Evolutionary conservation across 2,888 invertebrate species (phyloP).

Genomic region (Sinelater perroti): DNA sequence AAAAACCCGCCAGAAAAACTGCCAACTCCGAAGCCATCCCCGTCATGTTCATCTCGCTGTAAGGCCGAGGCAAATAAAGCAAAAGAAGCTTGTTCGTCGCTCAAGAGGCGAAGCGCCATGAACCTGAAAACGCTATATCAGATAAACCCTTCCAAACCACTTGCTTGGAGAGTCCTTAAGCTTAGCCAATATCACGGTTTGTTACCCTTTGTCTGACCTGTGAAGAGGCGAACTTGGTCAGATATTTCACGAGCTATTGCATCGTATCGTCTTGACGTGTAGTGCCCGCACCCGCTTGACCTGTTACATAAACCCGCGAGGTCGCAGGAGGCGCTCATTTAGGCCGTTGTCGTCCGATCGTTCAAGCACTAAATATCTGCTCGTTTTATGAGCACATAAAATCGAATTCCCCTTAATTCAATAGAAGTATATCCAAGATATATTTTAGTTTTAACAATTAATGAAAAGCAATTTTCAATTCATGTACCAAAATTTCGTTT

Average conservation of each 20-base stretch:
- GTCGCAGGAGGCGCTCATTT: slow-evolving; percentile 45
- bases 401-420: too few relatives aligned
- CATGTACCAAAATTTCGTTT: too few relatives aligned
- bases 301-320: slow-evolving; percentile 43
- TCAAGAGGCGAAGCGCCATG: slow-evolving; percentile 8
- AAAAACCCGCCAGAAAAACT: too few relatives aligned
- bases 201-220: slow-evolving; percentile 33
- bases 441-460: too few relatives aligned
- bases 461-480: too few relatives aligned
- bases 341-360: slow-evolving; percentile 39
- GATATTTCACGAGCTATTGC: slow-evolving; percentile 33
- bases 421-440: too few relatives aligned
- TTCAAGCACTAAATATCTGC: too few relatives aligned
- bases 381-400: too few relatives aligned
- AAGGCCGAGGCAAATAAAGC: slow-evolving; percentile 8
- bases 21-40: too few relatives aligned
- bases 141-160: slow-evolving; percentile 34
- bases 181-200: slow-evolving; percentile 33
- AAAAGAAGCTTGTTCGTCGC: slow-evolving; percentile 9
- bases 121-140: slow-evolving; percentile 23
- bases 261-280: slow-evolving; percentile 29
- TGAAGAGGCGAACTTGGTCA: slow-evolving; percentile 33
- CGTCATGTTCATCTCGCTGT: background rate
- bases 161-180: slow-evolving; percentile 30
- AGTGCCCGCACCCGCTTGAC: slow-evolving; percentile 27